Percentiles rank a stretch among this genome's conserved stretches.
These are phyloP conservation scores for Bombus breviceps DNA, from an alignment of 1,140 invertebrate species.

Conservation along the genomic window DNA sequence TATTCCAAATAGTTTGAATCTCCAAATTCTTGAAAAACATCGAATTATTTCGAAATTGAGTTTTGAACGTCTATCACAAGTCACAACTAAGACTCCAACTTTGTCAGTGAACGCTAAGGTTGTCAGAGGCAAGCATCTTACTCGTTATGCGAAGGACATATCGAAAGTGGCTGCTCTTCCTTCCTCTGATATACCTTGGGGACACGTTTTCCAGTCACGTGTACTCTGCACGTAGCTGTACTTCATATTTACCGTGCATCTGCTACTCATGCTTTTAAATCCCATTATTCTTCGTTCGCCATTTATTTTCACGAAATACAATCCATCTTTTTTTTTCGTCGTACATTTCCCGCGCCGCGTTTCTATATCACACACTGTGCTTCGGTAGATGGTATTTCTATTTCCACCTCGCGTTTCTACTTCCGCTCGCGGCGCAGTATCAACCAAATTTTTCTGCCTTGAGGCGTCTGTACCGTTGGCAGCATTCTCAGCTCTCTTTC, in stretches of 20 bases:
- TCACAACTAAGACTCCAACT: background rate
- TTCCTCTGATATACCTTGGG: too few relatives aligned
- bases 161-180: background rate
- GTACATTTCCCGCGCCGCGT: background rate
- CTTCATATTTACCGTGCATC: conserved; percentile 5
- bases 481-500: background rate
- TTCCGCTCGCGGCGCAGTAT: background rate
- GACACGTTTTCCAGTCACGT: background rate
- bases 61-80: background rate
- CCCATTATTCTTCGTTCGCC: background rate
- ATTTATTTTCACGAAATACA: conserved; percentile 10
- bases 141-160: background rate
- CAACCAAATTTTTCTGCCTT: background rate
- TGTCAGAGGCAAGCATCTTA: background rate
- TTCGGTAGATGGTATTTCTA: background rate
- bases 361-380: too few relatives aligned
- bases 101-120: too few relatives aligned
- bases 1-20: too few relatives aligned
- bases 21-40: background rate
- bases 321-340: background rate
- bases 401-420: background rate
- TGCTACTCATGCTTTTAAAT: conserved; percentile 6
- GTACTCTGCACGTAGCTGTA: background rate
- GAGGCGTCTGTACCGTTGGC: background rate
- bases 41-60: background rate